Conservation (phyloP, 2,888 invertebrate genomes). For the Nymphalis urticae region DNA sequence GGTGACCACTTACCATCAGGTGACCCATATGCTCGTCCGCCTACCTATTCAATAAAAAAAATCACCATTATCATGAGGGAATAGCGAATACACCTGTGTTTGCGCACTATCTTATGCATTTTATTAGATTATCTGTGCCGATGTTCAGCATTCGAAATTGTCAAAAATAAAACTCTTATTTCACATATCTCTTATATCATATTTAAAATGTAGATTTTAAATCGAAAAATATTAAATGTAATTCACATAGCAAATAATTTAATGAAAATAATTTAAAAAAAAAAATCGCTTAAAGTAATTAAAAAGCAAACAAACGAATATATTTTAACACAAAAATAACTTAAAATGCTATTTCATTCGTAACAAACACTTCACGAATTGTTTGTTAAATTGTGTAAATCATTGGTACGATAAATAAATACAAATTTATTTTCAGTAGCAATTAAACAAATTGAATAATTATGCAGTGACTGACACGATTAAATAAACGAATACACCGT, state of each 20-base stretch:
- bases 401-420: conserved; percentile 34
- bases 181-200: too few species aligned
- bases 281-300: background rate
- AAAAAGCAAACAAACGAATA: conserved; percentile 2
- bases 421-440: conserved; percentile 35
- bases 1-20: too few species aligned
- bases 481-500: conserved; percentile 24
- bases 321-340: conserved; percentile 1
- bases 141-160: too few species aligned
- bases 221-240: too few species aligned
- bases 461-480: conserved; percentile 29
- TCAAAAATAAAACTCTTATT: too few species aligned
- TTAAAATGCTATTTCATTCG: conserved; percentile 27
- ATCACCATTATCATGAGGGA: too few species aligned
- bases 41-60: too few species aligned
- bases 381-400: conserved; percentile 34
- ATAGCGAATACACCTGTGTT: too few species aligned
- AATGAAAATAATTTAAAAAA: background rate
- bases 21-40: too few species aligned
- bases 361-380: conserved; percentile 22
- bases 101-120: too few species aligned
- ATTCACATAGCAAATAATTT: background rate
- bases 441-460: conserved; percentile 38
- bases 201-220: too few species aligned
- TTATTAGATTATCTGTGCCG: too few species aligned